These are phyloP conservation scores for Ptyas mucosa DNA, from an alignment of 2,113 vertebrate genomes.

Conservation along the genomic window DNA sequence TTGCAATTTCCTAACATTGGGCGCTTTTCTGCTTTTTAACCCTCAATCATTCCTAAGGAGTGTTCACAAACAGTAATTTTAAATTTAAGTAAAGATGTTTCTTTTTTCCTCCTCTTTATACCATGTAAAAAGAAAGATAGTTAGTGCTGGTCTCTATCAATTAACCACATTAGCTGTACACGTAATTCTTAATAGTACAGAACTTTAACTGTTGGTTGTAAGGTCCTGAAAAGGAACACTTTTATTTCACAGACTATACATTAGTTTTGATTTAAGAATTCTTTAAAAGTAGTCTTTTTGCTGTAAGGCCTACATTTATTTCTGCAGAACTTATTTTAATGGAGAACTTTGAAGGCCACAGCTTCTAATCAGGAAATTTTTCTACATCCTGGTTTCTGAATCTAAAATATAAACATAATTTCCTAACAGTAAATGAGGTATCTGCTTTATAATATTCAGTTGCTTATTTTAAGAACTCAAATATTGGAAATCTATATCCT, in stretches of 20 bases:
- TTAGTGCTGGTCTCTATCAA: constrained; percentile 67
- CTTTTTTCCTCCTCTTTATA: constrained; percentile 60
- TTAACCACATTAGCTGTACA: constrained; percentile 74
- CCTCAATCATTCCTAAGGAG: constrained; percentile 79
- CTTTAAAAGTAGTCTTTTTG: constrained; percentile 74
- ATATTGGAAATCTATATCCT: constrained; percentile 65
- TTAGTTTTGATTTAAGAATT: constrained; percentile 81
- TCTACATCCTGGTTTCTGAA: constrained; percentile 82
- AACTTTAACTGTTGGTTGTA: constrained; percentile 74
- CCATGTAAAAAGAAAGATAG: constrained; percentile 42
- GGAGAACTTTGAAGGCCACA: constrained; percentile 62
- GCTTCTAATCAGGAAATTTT: constrained; percentile 83
- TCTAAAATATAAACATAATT: constrained; percentile 85
- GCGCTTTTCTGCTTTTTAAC: constrained; percentile 81
- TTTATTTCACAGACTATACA: constrained; percentile 79
- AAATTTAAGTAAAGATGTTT: constrained; percentile 77
- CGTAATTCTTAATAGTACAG: constrained; percentile 72
- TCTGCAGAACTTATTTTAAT: constrained; percentile 64
- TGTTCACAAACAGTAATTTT: constrained; percentile 82
- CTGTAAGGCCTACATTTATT: constrained; percentile 71
- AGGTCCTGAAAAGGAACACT: constrained; percentile 73
- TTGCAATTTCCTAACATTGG: constrained; percentile 86
- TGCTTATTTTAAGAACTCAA: constrained; percentile 82
- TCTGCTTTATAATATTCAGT: constrained; percentile 71
- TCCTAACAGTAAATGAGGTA: constrained; percentile 81